Conservation (phyloP, 92 coral and sea anemone species). For the Phymanthus crucifer region DNA sequence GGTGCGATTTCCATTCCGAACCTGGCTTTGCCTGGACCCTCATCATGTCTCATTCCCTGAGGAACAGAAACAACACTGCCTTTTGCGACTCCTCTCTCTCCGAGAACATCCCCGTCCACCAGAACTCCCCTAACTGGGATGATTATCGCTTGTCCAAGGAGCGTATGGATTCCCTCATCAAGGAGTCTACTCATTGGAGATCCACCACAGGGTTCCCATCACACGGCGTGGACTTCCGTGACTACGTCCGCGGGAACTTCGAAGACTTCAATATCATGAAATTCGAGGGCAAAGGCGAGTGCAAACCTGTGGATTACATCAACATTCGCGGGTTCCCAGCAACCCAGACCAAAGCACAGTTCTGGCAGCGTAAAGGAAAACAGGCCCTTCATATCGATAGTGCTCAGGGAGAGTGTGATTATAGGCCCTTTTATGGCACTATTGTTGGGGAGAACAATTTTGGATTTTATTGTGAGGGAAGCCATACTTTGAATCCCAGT, state of each 20-base stretch:
- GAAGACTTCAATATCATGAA: slow-evolving; percentile 27
- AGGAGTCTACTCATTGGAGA: slow-evolving; percentile 40
- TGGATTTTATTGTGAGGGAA: slow-evolving; percentile 40
- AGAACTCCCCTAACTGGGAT: slow-evolving; percentile 46
- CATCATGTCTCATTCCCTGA: slow-evolving; percentile 26
- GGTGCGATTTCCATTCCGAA: slow-evolving; percentile 44
- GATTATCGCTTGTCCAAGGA: slow-evolving; percentile 32
- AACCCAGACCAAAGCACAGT: slow-evolving; percentile 28
- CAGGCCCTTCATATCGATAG: slow-evolving; percentile 41
- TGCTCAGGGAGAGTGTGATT: slow-evolving; percentile 32
- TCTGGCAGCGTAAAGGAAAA: slow-evolving; percentile 43
- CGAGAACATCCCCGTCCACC: slow-evolving; percentile 29
- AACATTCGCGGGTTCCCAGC: slow-evolving; percentile 40
- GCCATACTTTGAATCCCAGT: slow-evolving; percentile 10
- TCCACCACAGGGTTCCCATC: slow-evolving; percentile 31
- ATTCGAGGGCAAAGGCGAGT: slow-evolving; percentile 34
- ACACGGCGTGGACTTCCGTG: slow-evolving; percentile 26
- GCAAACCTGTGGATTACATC: slow-evolving; percentile 37
- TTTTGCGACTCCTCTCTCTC: slow-evolving; percentile 31
- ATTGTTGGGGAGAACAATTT: slow-evolving; percentile 38
- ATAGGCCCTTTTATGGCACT: slow-evolving; percentile 26
- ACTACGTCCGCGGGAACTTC: slow-evolving; percentile 42
- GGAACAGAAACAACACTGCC: slow-evolving; percentile 33
- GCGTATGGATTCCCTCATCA: slow-evolving; percentile 26
- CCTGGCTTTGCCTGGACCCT: slow-evolving; percentile 48